phyloP scores from a whole-genome alignment of 1,140 invertebrate species.

The Sinonovacula constricta region DNA sequence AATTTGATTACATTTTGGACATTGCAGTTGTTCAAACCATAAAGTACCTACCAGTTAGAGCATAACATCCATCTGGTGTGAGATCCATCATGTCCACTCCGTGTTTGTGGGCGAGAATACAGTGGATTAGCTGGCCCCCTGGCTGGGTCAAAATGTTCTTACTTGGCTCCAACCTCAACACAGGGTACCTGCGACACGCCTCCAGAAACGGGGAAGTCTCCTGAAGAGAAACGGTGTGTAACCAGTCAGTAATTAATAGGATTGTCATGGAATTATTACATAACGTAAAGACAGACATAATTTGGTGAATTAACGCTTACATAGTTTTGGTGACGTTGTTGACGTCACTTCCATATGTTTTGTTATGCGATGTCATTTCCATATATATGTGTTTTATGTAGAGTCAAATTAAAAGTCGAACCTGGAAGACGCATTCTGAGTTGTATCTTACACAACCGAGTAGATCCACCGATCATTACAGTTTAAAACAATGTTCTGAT shows the following conservation, averaged over 20 bases:
- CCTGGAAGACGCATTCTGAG: too few species aligned
- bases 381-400: too few species aligned
- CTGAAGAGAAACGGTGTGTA: constrained; percentile 1
- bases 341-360: neutral
- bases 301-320: neutral
- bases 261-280: neutral
- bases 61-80: constrained; percentile 52
- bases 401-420: too few species aligned
- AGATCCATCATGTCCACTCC: constrained; percentile 59
- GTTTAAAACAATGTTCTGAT: too few species aligned
- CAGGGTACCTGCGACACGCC: neutral
- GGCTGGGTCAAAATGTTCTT: constrained; percentile 47
- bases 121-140: constrained; percentile 63
- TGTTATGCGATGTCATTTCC: neutral
- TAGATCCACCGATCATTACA: too few species aligned
- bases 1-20: too few species aligned
- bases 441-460: too few species aligned
- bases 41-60: constrained; percentile 54
- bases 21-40: too few species aligned
- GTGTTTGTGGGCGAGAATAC: constrained; percentile 54
- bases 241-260: neutral
- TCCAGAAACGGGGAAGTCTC: neutral
- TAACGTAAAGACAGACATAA: neutral
- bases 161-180: neutral
- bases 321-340: too few species aligned